These are phyloP conservation scores for Bostrychus sinensis DNA, from an alignment of 2,113 vertebrate genomes.

Conservation along the genomic window DNA sequence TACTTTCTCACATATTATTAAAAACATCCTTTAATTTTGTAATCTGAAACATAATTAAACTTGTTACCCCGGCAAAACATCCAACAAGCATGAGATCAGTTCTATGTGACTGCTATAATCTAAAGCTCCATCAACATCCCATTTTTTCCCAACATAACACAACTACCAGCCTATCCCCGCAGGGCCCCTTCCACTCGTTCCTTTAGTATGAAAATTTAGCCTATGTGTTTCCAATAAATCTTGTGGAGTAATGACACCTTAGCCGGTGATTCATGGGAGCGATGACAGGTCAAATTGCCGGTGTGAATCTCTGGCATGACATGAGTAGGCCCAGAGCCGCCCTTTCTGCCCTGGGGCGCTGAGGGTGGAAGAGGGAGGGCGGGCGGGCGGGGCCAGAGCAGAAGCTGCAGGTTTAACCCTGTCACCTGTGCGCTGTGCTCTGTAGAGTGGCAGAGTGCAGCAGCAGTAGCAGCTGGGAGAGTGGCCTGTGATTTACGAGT, in stretches of 20 bases:
- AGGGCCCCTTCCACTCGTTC: constrained; percentile 55
- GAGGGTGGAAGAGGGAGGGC: constrained; percentile 40
- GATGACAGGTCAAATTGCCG: constrained; percentile 82
- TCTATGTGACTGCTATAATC: constrained; percentile 18
- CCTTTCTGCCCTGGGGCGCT: constrained; percentile 51
- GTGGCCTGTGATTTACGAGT: background rate
- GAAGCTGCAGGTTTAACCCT: constrained; percentile 9
- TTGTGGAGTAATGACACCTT: constrained; percentile 77
- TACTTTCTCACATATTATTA: constrained; percentile 1
- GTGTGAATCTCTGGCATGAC: constrained; percentile 81
- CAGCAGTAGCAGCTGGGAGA: background rate
- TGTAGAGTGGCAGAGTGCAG: background rate
- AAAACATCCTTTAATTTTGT: background rate
- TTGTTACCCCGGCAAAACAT: constrained; percentile 30
- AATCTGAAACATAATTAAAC: constrained; percentile 53
- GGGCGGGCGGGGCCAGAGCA: constrained; percentile 32
- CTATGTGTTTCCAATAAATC: constrained; percentile 81
- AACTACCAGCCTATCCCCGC: constrained; percentile 34
- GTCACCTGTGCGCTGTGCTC: background rate
- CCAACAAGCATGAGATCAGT: background rate
- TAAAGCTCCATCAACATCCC: constrained; percentile 25
- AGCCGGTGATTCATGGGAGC: constrained; percentile 79
- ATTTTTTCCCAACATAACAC: constrained; percentile 45
- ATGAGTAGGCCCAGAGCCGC: constrained; percentile 69
- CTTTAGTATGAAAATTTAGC: constrained; percentile 73